Base-by-base conservation (phyloP, 2,797 vertebrate genomes). In the Enteromius trimaculatus region DNA sequence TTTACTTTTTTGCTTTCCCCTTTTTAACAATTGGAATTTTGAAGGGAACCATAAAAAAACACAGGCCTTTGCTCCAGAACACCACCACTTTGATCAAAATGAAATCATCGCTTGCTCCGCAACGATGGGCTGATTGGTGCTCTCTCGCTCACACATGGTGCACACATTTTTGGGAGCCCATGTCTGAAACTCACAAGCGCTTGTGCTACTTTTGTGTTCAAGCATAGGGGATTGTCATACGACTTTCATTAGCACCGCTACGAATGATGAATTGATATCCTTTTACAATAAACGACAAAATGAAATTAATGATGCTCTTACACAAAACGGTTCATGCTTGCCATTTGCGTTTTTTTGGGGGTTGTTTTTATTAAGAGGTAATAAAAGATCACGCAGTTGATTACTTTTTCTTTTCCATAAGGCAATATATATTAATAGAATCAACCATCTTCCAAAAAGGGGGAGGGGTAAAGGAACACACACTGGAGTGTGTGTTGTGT, bases 31-130 rank as follows among this genome's bases (percentile, higher is more conserved):
- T 90, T 89, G 87, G 21, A 49, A 77, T 81, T 51, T 64, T 82
- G 76, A 82, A 68, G 55, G 85, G 86, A 91, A 92, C 87, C 89
- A 92, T 88, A 94, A 90, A 90, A 94, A 93, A 92, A 86, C 87
- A n/a, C 86, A 64, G 6, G 78, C 84, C 60, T 84, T 29, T 23
- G 62, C 17, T 81, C 80, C 86, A 87, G 80, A 79, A 68, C 68
- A 65, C 83, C 71, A 88, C 76, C 84, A 89, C 85, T 85, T 85
- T 88, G 83, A 92, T 91, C 91, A 89, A 91, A 92, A 92, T 87
- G 74, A 92, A 93, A 93, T 92, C 90, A 93, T 84, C 71, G 88
- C 83, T 88, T 79, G 85, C 81, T 87, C 68, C 87, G 88, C 88
- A 88, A 82, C 84, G 85, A 44, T 81, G 82, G 84, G 88, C 89